Evolutionary conservation across 2,113 vertebrate species (phyloP), one percentile per base, ranked within the genome.

Genomic region (Nannospalax galili): DNA sequence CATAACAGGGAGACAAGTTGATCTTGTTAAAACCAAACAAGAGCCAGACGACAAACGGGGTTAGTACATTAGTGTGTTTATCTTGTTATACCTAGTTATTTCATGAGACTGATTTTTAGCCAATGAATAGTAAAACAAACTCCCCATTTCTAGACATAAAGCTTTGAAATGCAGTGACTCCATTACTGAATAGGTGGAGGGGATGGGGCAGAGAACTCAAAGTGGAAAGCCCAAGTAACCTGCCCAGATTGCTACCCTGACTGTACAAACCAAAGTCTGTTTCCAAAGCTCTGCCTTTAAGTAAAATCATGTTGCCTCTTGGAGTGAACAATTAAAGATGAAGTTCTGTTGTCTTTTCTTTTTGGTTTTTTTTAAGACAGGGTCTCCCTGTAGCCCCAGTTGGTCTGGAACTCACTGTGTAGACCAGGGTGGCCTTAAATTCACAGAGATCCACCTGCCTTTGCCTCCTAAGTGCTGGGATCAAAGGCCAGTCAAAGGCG

Each of bases 1-100:
- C 94, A 99, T 99, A 97, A 99, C 98, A 26, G 99, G 99, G 32
- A 99, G 99, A 87, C 99, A 99, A 79, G 99, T 99, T 69, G 99
- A 99, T 97, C 99, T 99, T 89, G 98, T 99, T 81, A 99, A 99
- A 98, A 98, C 99, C 95, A 99, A 99, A 81, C 98, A 98, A 45
- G 99, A 99, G 77, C 95, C 98, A 9, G 99, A 99, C 90, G 99
- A 99, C 96, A 99, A 99, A 97, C 99, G 99, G 98, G 99, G 99
- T 99, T 94, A 84, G 98, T 98, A 84, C 74, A 48, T 94, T 81
- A 30, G 37, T 74, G 60, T 64, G 14, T 22, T 17, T 75, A 52
- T 17, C 60, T 48, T 79, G 8, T 80, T 82, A 6, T 79, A 94
- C 14, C 7, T 73, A 62, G 3, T 79, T 79, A 24, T 24, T 78